These are phyloP conservation scores for Drosophila arizonae DNA, from an alignment of 1,140 invertebrate species.

Conservation along the genomic window DNA sequence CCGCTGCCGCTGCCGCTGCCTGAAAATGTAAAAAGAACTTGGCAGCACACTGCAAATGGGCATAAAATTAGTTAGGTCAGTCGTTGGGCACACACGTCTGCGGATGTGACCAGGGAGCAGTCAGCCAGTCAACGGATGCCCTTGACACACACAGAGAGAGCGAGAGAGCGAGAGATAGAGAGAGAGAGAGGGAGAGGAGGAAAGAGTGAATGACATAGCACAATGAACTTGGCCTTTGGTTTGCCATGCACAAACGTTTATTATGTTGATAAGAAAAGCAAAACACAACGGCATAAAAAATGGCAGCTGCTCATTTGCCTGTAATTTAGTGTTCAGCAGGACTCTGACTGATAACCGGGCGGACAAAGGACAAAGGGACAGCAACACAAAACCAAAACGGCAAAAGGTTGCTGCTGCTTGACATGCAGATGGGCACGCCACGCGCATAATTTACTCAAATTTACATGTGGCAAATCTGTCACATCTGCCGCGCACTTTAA, in stretches of 20 bases:
- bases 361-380: conserved; percentile 8
- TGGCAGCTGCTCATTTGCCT: conserved; percentile 54
- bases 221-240: conserved; percentile 70
- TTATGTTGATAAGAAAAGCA: conserved; percentile 65
- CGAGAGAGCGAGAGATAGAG: too few relatives aligned
- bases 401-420: conserved; percentile 44
- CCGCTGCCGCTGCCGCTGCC: neutral
- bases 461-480: conserved; percentile 43
- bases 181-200: too few relatives aligned
- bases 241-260: conserved; percentile 50
- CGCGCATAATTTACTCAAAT: conserved; percentile 54
- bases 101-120: conserved; percentile 66
- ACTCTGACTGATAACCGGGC: conserved; percentile 59
- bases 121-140: conserved; percentile 54
- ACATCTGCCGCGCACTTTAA: conserved; percentile 13
- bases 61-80: conserved; percentile 79
- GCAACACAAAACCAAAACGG: too few relatives aligned
- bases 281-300: conserved; percentile 44
- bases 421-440: conserved; percentile 52
- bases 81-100: conserved; percentile 38
- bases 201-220: conserved; percentile 3
- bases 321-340: conserved; percentile 57
- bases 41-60: conserved; percentile 64
- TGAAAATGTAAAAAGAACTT: conserved; percentile 57
- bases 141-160: conserved; percentile 48